Conservation (phyloP, 2,888 invertebrate genomes). For the Hedya salicella region DNA sequence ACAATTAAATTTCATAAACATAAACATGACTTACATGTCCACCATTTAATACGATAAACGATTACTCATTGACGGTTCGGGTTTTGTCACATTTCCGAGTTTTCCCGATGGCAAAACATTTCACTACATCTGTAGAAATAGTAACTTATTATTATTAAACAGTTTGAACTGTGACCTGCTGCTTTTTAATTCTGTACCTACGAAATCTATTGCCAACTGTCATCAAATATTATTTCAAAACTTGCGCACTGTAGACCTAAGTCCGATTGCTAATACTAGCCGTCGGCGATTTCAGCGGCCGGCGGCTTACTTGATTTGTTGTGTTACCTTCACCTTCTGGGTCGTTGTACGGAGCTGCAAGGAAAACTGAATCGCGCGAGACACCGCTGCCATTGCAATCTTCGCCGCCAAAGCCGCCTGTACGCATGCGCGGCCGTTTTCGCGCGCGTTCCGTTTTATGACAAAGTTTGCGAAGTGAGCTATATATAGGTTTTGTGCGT, state of each 20-base stretch:
- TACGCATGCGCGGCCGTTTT: constrained; percentile 44
- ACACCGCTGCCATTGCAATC: constrained; percentile 33
- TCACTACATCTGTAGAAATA: too few relatives aligned
- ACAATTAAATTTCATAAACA: too few relatives aligned
- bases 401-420: constrained; percentile 17
- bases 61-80: too few relatives aligned
- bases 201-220: background rate
- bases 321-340: constrained; percentile 45
- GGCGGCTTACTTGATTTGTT: constrained; percentile 29
- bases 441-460: constrained; percentile 40
- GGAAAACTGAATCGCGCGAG: constrained; percentile 44
- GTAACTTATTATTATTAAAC: too few relatives aligned
- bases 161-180: too few relatives aligned
- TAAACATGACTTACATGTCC: too few relatives aligned
- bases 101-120: too few relatives aligned
- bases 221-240: constrained; percentile 12
- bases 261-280: constrained; percentile 4
- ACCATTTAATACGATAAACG: too few relatives aligned
- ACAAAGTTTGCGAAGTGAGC: constrained; percentile 37
- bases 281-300: constrained; percentile 22
- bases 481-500: constrained; percentile 28
- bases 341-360: constrained; percentile 40
- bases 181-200: background rate
- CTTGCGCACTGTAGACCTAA: background rate
- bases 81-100: too few relatives aligned